These are phyloP conservation scores for Dipodomys ordii DNA, from an alignment of 2,113 vertebrate genomes.

Conservation along the genomic window DNA sequence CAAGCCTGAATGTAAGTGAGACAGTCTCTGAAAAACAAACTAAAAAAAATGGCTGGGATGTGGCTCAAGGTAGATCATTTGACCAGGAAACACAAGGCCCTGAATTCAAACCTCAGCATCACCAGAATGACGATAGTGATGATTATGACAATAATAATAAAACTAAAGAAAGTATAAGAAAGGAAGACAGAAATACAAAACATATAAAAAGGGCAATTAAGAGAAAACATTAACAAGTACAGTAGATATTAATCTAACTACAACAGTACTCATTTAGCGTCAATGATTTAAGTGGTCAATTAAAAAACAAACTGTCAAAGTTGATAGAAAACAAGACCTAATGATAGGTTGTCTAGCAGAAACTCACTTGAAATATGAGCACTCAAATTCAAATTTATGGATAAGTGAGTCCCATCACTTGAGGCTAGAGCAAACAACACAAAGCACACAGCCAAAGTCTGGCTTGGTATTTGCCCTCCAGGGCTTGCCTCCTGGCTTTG, in stretches of 20 bases:
- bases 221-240: background rate
- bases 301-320: constrained; percentile 15
- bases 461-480: no score
- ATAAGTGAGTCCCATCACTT: no score
- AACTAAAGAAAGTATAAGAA: constrained; percentile 16
- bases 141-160: background rate
- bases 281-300: background rate
- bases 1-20: no score
- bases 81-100: no score
- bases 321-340: background rate
- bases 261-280: background rate
- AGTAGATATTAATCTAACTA: background rate
- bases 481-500: no score
- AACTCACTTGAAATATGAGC: constrained; percentile 29
- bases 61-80: no score
- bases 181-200: background rate
- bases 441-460: no score
- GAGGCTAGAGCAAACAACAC: no score
- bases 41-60: no score
- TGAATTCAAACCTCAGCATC: no score
- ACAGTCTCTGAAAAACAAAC: no score
- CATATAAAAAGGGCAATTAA: background rate
- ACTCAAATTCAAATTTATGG: background rate
- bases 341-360: background rate
- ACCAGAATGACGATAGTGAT: no score